Percentiles rank a stretch among this genome's conserved stretches.
phyloP scores from a whole-genome alignment of 2,113 vertebrate genomes.

The Danionella cerebrum region DNA sequence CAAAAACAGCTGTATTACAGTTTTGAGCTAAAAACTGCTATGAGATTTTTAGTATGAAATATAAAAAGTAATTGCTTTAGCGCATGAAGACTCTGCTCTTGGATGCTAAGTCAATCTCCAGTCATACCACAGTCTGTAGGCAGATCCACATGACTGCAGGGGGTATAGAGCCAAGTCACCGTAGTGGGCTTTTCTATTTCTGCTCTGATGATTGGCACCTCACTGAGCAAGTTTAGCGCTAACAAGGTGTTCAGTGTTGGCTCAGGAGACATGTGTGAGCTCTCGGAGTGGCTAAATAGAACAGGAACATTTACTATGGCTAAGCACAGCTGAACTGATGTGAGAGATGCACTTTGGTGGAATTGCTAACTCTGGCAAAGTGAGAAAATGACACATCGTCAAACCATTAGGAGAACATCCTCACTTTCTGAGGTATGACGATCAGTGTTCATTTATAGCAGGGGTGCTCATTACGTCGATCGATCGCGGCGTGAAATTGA shows the following conservation, averaged over 20 bases:
- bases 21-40: background rate
- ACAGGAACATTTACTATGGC: background rate
- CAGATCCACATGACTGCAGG: background rate
- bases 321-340: background rate
- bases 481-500: too few relatives aligned
- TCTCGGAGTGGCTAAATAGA: background rate
- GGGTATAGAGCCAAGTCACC: conserved; percentile 11
- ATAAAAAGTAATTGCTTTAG: conserved; percentile 24
- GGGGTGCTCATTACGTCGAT: too few relatives aligned
- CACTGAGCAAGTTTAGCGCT: background rate
- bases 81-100: background rate
- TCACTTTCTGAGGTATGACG: background rate
- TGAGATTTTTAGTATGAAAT: conserved; percentile 29
- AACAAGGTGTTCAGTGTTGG: conserved; percentile 10
- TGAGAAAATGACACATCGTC: conserved; percentile 12
- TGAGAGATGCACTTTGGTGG: background rate
- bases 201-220: conserved; percentile 7
- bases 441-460: too few relatives aligned
- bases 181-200: conserved; percentile 28
- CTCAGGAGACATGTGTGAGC: conserved; percentile 5
- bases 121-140: conserved; percentile 22
- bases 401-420: conserved; percentile 2
- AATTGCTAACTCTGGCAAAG: conserved; percentile 4
- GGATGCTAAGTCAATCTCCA: background rate
- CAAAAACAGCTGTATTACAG: too few relatives aligned